phyloP scores from a whole-genome alignment of 2,113 vertebrate species.

The Corythoichthys haematopterus region DNA sequence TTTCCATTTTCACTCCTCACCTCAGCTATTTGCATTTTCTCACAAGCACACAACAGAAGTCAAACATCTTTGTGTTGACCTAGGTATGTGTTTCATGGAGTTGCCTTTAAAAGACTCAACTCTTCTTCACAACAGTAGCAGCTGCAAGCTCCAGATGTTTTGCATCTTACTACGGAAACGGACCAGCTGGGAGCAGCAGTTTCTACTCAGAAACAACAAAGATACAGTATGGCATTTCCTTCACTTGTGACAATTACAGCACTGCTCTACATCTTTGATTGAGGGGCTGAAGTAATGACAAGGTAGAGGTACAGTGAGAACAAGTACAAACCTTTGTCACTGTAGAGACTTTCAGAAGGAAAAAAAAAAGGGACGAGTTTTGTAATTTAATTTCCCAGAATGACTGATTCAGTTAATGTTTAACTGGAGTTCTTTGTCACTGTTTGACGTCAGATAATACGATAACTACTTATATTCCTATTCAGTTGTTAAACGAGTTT shows the following conservation, averaged over 20 bases:
- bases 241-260: conserved; percentile 45
- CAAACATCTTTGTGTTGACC: conserved; percentile 34
- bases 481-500: not conserved
- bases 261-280: conserved; percentile 38
- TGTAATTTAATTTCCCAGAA: conserved; percentile 40
- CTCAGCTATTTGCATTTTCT: conserved; percentile 15
- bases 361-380: conserved; percentile 34
- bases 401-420: not conserved
- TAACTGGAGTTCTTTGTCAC: not conserved
- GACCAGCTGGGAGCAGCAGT: conserved; percentile 49
- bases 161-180: conserved; percentile 42
- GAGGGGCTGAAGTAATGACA: conserved; percentile 51
- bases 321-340: conserved; percentile 31
- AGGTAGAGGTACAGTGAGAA: conserved; percentile 25
- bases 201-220: conserved; percentile 39
- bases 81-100: conserved; percentile 33
- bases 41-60: conserved; percentile 20
- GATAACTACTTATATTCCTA: not conserved
- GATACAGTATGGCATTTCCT: conserved; percentile 42
- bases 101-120: conserved; percentile 33
- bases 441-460: not conserved
- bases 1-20: conserved; percentile 8
- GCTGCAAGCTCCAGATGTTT: conserved; percentile 52
- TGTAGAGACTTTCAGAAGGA: conserved; percentile 5
- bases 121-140: conserved; percentile 50